Percentiles rank a stretch among this genome's conserved stretches.
These are phyloP conservation scores for Lipotes vexillifer DNA, from an alignment of 2,113 vertebrate species.

Conservation along the genomic window DNA sequence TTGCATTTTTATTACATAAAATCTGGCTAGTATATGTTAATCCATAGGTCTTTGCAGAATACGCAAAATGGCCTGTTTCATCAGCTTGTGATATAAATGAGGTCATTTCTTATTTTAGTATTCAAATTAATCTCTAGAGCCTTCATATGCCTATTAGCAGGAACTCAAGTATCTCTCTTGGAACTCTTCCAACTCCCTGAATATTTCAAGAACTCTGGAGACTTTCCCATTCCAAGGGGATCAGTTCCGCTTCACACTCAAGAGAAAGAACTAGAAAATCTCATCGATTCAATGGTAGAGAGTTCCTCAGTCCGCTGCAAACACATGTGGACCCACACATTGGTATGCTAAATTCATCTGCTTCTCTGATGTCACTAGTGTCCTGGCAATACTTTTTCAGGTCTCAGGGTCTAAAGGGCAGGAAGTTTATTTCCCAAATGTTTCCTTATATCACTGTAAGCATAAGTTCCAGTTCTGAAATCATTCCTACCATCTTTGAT, in stretches of 20 bases:
- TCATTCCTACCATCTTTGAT: not conserved
- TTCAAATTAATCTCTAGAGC: slow-evolving; percentile 55
- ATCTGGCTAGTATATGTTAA: slow-evolving; percentile 36
- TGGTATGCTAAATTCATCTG: not conserved
- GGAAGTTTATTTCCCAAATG: not conserved
- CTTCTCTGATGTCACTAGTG: not conserved
- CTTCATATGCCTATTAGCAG: slow-evolving; percentile 16
- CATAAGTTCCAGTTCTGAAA: not conserved
- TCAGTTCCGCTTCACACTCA: not conserved
- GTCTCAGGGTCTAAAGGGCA: not conserved
- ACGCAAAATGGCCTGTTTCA: slow-evolving; percentile 38
- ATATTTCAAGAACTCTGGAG: slow-evolving; percentile 47
- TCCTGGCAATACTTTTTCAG: not conserved
- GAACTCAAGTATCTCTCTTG: slow-evolving; percentile 38
- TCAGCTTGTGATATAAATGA: slow-evolving; percentile 50
- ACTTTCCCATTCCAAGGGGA: slow-evolving; percentile 22
- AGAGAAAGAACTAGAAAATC: slow-evolving; percentile 17
- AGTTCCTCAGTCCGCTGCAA: not conserved
- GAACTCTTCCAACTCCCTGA: slow-evolving; percentile 1
- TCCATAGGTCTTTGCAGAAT: slow-evolving; percentile 39
- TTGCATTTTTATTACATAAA: slow-evolving; percentile 50
- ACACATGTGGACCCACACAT: not conserved
- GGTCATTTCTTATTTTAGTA: slow-evolving; percentile 49
- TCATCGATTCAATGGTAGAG: not conserved
- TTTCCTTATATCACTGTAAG: not conserved